Evolutionary conservation across 2,113 vertebrate genomes (phyloP).

Genomic region (Zapornia atra): DNA sequence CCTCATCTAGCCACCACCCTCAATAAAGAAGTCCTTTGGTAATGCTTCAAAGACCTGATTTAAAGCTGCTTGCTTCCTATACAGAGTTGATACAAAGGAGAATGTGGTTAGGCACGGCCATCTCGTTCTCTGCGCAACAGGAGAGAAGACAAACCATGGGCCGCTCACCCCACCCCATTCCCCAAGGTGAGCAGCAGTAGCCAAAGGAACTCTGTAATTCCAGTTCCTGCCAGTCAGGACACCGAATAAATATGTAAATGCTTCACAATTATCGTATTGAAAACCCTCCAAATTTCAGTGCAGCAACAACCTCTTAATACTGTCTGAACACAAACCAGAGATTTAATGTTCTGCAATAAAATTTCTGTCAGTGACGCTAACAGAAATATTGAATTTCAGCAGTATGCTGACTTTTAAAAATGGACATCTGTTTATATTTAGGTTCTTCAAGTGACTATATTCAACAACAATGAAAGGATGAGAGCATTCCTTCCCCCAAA

Average conservation of each 20-base stretch:
- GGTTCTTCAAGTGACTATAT: neutral
- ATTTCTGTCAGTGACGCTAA: neutral
- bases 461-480: constrained; percentile 13
- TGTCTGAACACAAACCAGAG: constrained; percentile 35
- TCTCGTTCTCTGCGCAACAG: neutral
- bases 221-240: neutral
- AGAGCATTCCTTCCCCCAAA: neutral
- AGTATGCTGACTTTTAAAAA: constrained; percentile 29
- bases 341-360: constrained; percentile 33
- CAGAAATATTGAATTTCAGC: constrained; percentile 30
- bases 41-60: neutral
- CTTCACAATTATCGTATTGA: neutral
- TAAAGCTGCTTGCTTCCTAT: neutral
- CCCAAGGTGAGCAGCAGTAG: neutral
- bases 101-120: neutral
- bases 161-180: neutral
- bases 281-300: constrained; percentile 9
- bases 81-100: neutral
- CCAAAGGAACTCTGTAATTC: constrained; percentile 45
- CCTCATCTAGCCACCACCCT: constrained; percentile 30
- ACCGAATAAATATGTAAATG: neutral
- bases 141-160: neutral
- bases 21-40: neutral
- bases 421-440: constrained; percentile 70
- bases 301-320: neutral